Evolutionary conservation across 2,888 invertebrate species (phyloP), one percentile per base, ranked within the genome.

Genomic region (Latheticus oryzae): DNA sequence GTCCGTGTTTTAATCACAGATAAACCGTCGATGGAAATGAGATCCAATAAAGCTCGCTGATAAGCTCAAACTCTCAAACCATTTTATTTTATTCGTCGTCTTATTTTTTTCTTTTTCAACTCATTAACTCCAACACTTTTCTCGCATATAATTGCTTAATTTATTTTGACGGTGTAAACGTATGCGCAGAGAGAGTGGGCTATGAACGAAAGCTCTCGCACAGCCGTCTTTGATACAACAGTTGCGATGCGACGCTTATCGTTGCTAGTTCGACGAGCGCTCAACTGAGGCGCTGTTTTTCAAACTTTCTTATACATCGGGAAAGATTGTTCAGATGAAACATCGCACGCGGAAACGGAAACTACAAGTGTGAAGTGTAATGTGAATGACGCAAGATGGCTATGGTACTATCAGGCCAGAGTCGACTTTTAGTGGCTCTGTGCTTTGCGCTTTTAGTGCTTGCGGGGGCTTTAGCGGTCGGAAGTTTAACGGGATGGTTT

Each of bases 401-500:
- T 65, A 85, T 86, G 84, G 86, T 87, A 72, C 81, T 86, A 68
- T 86, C 86, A 61, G 82, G 83, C 75, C 85, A 85, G 83, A 80
- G 83, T 81, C 77, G 83, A 62, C 74, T 86, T 69, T 81, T 85
- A 66, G 82, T 82, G 68, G 83, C 83, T 64, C 78, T 85, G 69
- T 79, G 79, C 68, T 80, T 85, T 65, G 78, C 82, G 48, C 79
- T 84, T 66, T 79, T 85, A 70, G 77, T 83, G 64, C 75, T 84
- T 67, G 84, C 84, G 45, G 80, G 82, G 66, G 82, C 83, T 58
- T 76, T 85, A 35, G 82, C 84, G 38, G 81, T 84, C 60, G 84
- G 84, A 65, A 84, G 84, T 38, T 79, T 85, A 26, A 81, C 85
- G 64, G 86, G 86, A 64, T 86, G 85, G 85, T 86, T 86, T 72